These are phyloP conservation scores for Hymenopus coronatus DNA, from an alignment of 2,888 invertebrate species.

Conservation along the genomic window DNA sequence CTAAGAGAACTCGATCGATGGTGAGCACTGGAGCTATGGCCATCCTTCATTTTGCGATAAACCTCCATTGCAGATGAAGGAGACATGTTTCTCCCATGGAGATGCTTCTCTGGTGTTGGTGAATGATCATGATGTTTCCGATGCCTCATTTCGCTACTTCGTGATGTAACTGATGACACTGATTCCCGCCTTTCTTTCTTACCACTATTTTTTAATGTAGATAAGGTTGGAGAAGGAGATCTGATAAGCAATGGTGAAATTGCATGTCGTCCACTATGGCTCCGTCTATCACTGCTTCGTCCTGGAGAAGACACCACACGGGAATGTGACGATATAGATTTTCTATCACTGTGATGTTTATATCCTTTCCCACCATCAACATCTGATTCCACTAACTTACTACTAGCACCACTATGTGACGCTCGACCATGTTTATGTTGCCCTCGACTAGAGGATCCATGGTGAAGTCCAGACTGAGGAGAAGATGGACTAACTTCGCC, in stretches of 20 bases:
- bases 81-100: conserved; percentile 19
- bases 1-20: conserved; percentile 33
- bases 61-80: conserved; percentile 28
- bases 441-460: neutral
- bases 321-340: conserved; percentile 15
- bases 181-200: conserved; percentile 47
- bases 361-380: conserved; percentile 3
- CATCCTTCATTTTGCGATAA: conserved; percentile 32
- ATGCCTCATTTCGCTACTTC: conserved; percentile 45
- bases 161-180: conserved; percentile 41
- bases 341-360: conserved; percentile 23
- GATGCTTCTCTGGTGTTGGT: conserved; percentile 39
- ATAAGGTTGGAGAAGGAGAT: conserved; percentile 50
- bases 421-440: conserved; percentile 18
- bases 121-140: conserved; percentile 44
- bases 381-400: conserved; percentile 8
- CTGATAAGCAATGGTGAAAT: conserved; percentile 8
- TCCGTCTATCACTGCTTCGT: conserved; percentile 17
- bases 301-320: conserved; percentile 15
- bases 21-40: conserved; percentile 16
- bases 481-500: conserved; percentile 44
- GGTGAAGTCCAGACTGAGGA: conserved; percentile 20
- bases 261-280: conserved; percentile 8
- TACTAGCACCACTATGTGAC: conserved; percentile 10
- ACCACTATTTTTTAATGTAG: conserved; percentile 36